Evolutionary conservation across 2,113 vertebrate genomes (phyloP), one percentile per base, ranked within the genome.

Genomic region (Condylura cristata): DNA sequence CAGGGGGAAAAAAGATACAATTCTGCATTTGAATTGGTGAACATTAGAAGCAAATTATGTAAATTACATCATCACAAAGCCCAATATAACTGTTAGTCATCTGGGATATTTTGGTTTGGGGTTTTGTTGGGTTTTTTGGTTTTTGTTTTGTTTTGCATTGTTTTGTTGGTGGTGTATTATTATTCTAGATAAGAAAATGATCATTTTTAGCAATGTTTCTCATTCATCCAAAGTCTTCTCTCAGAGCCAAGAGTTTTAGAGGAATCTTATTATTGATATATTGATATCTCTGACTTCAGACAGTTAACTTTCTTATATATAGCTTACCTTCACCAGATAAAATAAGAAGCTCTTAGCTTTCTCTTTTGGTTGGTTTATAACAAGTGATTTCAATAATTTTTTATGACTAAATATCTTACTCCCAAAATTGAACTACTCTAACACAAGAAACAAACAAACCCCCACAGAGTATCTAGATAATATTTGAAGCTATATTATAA

Each of bases 71-170:
- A 95, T 87, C 48, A 44, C 53, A 60, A 22, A 86, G 76, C 24
- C 26, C 18, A 93, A 61, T 53, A 91, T 75, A 95, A 71, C 58
- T 87, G 60, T 96, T 94, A 94, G 90, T 96, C 90, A 94, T 93
- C 90, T 51, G 60, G 16, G 41, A 93, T 96, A 95, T 91, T 96
- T 97, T 86, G 20, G 51, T 71, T 79, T 56, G 26, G 13, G 0
- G 17, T 14, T 30, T 53, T 80, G 87, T 84, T 58, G 1, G 48
- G 6, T 48, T 48, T 48, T 26, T 14, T 30, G n/a, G n/a, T n/a
- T n/a, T n/a, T n/a, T n/a, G n/a, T n/a, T n/a, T n/a, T n/a, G n/a
- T n/a, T n/a, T n/a, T n/a, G n/a, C n/a, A n/a, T 53, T 75, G 87
- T 90, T 22, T 14, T 30, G 39, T 80, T 90, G 87, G 28, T 34